phyloP scores from a whole-genome alignment of 2,113 vertebrate species.

The Erpornis zantholeuca region DNA sequence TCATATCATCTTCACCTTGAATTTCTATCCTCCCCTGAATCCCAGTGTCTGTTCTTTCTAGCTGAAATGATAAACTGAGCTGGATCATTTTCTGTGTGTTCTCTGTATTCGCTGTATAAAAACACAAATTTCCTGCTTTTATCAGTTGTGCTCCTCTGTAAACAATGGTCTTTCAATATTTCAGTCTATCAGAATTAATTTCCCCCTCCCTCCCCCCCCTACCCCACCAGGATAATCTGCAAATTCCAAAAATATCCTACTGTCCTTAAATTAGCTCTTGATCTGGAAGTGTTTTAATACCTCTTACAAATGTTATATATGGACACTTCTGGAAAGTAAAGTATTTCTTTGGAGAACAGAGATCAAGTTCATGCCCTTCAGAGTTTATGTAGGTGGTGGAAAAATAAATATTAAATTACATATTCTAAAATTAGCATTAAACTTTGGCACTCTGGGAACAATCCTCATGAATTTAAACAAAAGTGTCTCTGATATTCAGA shows the following conservation, averaged over 20 bases:
- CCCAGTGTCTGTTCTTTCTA: neutral
- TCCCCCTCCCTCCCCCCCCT: neutral
- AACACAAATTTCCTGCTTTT: neutral
- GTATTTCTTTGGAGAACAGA: neutral
- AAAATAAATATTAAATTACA: neutral
- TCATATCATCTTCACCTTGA: neutral
- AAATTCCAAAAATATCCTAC: neutral
- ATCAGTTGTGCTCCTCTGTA: neutral
- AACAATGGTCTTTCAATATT: constrained; percentile 20
- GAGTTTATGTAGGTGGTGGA: neutral
- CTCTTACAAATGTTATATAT: neutral
- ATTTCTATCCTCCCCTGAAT: neutral
- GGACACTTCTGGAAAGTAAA: neutral
- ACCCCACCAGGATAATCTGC: neutral
- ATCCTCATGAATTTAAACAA: neutral
- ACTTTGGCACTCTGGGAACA: neutral
- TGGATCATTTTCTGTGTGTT: neutral
- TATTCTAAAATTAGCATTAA: neutral
- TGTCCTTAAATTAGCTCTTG: neutral
- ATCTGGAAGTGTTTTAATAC: neutral
- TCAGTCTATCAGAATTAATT: neutral
- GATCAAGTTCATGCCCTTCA: neutral
- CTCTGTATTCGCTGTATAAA: neutral
- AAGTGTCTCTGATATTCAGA: fast-evolving
- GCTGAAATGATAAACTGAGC: neutral